Evolutionary conservation across 2,888 invertebrate genomes (phyloP).

Genomic region (Euphydryas editha): DNA sequence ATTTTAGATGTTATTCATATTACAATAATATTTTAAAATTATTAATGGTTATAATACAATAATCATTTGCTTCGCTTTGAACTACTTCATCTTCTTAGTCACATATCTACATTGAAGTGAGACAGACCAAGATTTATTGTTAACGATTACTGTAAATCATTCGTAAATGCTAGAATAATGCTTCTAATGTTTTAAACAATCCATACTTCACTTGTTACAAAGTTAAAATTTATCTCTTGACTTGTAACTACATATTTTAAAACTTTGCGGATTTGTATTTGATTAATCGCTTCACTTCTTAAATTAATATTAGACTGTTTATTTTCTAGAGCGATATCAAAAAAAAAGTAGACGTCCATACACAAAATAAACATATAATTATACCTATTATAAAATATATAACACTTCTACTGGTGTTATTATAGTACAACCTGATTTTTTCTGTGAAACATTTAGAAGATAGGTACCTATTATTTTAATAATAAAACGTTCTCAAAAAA

Average conservation of each 20-base stretch:
- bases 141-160: slow-evolving; percentile 8
- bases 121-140: slow-evolving; percentile 4
- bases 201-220: background rate
- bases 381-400: too few species aligned
- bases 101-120: background rate
- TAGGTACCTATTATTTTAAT: too few species aligned
- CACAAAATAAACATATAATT: too few species aligned
- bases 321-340: too few species aligned
- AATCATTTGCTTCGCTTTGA: background rate
- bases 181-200: background rate
- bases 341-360: too few species aligned
- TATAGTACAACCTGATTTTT: too few species aligned
- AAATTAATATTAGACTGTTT: too few species aligned
- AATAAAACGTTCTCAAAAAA: too few species aligned
- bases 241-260: background rate
- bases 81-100: background rate
- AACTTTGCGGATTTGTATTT: too few species aligned
- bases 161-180: slow-evolving; percentile 3
- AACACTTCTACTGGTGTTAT: too few species aligned
- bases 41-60: background rate
- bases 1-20: background rate
- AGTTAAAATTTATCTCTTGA: background rate
- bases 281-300: too few species aligned
- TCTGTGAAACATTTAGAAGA: too few species aligned
- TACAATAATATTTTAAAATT: background rate